Percentiles rank a stretch among this genome's conserved stretches.
phyloP scores from a whole-genome alignment of 2,888 invertebrate genomes.

The Atherix ibis region DNA sequence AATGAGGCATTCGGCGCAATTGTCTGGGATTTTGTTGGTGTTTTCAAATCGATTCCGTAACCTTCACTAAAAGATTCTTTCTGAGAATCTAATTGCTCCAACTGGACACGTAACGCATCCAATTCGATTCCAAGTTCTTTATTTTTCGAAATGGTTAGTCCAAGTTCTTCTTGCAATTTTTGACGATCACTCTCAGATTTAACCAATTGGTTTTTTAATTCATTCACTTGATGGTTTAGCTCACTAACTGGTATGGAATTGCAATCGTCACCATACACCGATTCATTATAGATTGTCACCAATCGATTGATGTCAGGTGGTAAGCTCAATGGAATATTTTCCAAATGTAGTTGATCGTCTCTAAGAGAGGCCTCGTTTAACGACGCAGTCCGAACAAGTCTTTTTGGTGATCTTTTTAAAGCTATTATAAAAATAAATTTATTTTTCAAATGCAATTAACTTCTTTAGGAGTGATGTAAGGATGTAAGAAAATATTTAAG shows the following conservation, averaged over 20 bases:
- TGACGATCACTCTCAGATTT: constrained; percentile 30
- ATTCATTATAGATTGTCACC: constrained; percentile 11
- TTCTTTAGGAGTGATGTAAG: too few relatives aligned
- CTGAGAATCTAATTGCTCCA: constrained; percentile 31
- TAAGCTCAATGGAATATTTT: constrained; percentile 16
- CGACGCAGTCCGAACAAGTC: constrained; percentile 24
- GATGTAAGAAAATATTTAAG: too few relatives aligned
- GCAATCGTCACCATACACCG: constrained; percentile 10
- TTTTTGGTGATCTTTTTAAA: constrained; percentile 14
- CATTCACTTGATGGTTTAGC: constrained; percentile 38
- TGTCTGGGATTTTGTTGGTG: constrained; percentile 14
- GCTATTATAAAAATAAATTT: too few relatives aligned
- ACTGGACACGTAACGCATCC: constrained; percentile 28
- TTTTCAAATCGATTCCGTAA: constrained; percentile 29
- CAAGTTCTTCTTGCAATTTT: constrained; percentile 42
- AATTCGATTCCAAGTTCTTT: constrained; percentile 38
- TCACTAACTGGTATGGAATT: constrained; percentile 25
- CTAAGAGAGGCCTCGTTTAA: constrained; percentile 23
- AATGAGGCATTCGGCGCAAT: constrained; percentile 20
- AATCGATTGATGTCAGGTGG: constrained; percentile 25
- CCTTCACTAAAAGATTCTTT: constrained; percentile 41
- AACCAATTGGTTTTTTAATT: constrained; percentile 35
- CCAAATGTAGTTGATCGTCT: background rate
- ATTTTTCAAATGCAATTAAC: too few relatives aligned
- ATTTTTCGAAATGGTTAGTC: constrained; percentile 41